A percentile compares a stretch with the other conserved stretches of the same genome.
Evolutionary conservation across 2,113 vertebrate genomes (phyloP).

Genomic region (Opisthocomus hoazin): DNA sequence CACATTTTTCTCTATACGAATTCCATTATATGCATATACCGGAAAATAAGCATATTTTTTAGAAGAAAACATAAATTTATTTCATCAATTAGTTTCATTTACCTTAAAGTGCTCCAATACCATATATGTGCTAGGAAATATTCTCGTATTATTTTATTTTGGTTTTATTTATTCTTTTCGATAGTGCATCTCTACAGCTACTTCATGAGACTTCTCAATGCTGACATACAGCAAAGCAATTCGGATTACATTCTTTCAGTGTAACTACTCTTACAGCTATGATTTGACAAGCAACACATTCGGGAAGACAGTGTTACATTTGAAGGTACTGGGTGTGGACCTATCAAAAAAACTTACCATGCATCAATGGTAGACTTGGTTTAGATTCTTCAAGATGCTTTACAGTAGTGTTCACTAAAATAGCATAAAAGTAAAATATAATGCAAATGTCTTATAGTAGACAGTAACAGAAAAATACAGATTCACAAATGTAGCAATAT

Average conservation of each 20-base stretch:
- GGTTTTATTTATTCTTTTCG: background rate
- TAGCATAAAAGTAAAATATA: background rate
- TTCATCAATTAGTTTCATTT: background rate
- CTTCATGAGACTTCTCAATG: background rate
- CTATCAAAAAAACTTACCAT: slow-evolving; percentile 72
- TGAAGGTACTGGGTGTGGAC: background rate
- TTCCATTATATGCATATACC: background rate
- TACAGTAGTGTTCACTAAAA: slow-evolving; percentile 67
- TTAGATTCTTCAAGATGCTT: slow-evolving; percentile 72
- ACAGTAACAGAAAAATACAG: background rate
- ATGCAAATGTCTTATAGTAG: background rate
- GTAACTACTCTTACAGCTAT: background rate
- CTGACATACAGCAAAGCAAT: background rate
- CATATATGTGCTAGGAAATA: background rate
- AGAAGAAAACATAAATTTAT: background rate
- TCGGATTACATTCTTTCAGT: background rate
- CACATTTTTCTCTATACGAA: background rate
- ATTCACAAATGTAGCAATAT: background rate
- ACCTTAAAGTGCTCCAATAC: background rate
- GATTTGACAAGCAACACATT: background rate
- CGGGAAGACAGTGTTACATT: background rate
- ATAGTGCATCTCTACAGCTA: background rate
- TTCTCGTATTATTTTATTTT: background rate
- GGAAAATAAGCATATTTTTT: background rate
- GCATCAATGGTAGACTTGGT: slow-evolving; percentile 5